phyloP scores from a whole-genome alignment of 1,140 invertebrate genomes.

The Scaptomyza hsui region DNA sequence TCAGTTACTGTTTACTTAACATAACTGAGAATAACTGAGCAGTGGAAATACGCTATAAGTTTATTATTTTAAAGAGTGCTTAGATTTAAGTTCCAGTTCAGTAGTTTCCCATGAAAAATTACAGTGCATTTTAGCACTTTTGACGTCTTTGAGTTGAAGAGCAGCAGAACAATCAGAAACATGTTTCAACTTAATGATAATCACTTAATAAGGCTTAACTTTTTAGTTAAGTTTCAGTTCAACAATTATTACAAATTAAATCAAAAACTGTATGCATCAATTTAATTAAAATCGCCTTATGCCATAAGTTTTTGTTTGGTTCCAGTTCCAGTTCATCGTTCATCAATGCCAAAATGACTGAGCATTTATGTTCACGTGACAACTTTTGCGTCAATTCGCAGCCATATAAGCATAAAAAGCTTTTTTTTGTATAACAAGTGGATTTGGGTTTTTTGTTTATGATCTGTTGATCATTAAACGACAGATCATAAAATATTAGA shows the following conservation, averaged over 20 bases:
- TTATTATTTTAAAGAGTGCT: too few relatives aligned
- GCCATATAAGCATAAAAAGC: conserved; percentile 7
- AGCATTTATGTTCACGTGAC: conserved; percentile 21
- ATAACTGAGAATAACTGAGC: too few relatives aligned
- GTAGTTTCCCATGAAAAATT: too few relatives aligned
- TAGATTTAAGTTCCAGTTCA: too few relatives aligned
- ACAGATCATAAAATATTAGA: conserved; percentile 18
- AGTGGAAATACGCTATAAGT: too few relatives aligned
- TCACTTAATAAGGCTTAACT: not conserved
- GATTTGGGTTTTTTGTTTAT: conserved; percentile 11
- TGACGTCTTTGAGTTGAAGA: not conserved
- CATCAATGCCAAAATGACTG: not conserved
- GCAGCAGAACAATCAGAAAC: not conserved
- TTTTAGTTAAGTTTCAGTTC: not conserved
- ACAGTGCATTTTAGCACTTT: too few relatives aligned
- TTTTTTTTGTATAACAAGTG: conserved; percentile 13
- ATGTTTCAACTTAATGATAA: not conserved
- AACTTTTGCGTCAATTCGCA: conserved; percentile 20
- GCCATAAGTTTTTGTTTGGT: not conserved
- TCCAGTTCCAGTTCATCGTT: not conserved
- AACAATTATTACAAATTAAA: too few relatives aligned
- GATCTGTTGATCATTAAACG: conserved; percentile 12
- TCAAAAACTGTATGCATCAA: too few relatives aligned
- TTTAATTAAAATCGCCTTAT: not conserved
- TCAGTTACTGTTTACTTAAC: too few relatives aligned